Conservation (phyloP, 2,888 invertebrate species). For the Trisateles emortualis region DNA sequence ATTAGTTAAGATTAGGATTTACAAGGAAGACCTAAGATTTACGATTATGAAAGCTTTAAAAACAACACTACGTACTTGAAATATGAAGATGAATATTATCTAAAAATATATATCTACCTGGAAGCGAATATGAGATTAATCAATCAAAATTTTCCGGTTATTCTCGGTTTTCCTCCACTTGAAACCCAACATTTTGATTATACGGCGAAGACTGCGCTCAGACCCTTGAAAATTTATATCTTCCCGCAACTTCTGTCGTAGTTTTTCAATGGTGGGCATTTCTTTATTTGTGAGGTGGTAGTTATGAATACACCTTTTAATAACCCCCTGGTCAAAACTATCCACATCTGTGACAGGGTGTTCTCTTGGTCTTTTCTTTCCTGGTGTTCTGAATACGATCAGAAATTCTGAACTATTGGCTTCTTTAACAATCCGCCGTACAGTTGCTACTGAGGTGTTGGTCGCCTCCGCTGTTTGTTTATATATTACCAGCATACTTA, state of each 20-base stretch:
- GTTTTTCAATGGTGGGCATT: conserved; percentile 41
- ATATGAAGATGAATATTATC: no score
- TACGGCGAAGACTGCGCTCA: conserved; percentile 16
- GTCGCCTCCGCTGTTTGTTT: conserved; percentile 13
- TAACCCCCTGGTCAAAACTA: conserved; percentile 49
- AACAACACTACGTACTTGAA: no score
- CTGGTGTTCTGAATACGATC: conserved; percentile 45
- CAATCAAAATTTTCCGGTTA: conserved; percentile 39
- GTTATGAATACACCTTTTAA: conserved; percentile 51
- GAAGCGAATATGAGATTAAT: no score
- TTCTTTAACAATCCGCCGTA: conserved; percentile 5
- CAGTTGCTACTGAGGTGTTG: background rate
- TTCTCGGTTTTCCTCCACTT: conserved; percentile 42
- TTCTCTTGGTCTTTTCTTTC: conserved; percentile 39
- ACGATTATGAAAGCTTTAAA: no score
- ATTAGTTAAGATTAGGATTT: no score
- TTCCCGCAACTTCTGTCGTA: conserved; percentile 20
- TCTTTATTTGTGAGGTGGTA: conserved; percentile 49
- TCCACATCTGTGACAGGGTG: conserved; percentile 47
- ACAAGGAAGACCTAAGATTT: no score
- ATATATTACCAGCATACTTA: no score
- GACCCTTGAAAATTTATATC: conserved; percentile 44
- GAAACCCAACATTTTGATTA: conserved; percentile 39
- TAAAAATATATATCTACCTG: no score
- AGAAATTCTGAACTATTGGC: background rate